phyloP scores from a whole-genome alignment of 2,113 vertebrate genomes.

The Atrichornis clamosus region DNA sequence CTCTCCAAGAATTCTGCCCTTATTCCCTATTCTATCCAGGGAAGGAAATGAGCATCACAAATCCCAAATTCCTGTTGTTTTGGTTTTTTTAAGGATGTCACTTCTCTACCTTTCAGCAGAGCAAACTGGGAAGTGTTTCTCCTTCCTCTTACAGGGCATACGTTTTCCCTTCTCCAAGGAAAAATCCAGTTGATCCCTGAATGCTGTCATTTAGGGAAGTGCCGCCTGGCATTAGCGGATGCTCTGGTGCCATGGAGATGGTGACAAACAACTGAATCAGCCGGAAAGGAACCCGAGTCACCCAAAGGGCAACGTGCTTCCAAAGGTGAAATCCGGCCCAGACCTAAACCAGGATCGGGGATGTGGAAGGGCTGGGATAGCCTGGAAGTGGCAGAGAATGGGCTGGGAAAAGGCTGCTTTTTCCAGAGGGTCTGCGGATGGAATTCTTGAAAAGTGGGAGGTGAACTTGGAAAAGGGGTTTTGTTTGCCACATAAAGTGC shows the following conservation, averaged over 20 bases:
- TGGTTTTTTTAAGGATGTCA: background rate
- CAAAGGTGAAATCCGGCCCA: background rate
- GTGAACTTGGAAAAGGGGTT: background rate
- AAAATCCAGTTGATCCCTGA: background rate
- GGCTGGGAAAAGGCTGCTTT: background rate
- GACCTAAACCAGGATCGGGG: background rate
- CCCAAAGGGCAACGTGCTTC: background rate
- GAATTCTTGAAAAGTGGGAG: too few relatives aligned
- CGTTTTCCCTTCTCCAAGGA: background rate
- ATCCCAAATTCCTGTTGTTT: background rate
- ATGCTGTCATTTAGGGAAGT: background rate
- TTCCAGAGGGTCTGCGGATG: background rate
- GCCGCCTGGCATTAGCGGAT: background rate
- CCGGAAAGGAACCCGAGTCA: background rate
- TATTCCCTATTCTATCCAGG: background rate
- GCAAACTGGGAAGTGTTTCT: background rate
- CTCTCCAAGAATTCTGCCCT: background rate
- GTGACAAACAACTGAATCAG: conserved; percentile 19
- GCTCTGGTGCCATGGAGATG: background rate
- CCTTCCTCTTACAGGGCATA: background rate
- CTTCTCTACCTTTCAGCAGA: background rate
- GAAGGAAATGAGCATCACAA: background rate
- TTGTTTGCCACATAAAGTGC: background rate
- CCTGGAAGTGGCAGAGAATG: background rate
- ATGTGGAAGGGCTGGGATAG: background rate